Evolutionary conservation across 1,140 invertebrate genomes (phyloP).

Genomic region (Penaeus japonicus): DNA sequence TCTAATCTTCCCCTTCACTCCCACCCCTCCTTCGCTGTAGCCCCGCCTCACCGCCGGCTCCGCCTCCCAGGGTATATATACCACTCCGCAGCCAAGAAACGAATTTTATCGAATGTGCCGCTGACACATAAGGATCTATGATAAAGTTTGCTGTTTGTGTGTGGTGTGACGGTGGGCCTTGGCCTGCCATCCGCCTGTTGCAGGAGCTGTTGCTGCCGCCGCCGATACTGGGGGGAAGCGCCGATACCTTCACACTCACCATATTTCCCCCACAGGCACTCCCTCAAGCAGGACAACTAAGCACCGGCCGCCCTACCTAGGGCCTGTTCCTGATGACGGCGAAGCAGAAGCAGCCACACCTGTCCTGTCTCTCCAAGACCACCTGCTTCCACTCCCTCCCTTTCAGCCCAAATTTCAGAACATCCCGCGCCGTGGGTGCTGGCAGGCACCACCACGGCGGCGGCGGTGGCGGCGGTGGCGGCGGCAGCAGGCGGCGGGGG

Average conservation of each 20-base stretch:
- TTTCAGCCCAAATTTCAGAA: too few relatives aligned
- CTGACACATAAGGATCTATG: slow-evolving; percentile 43
- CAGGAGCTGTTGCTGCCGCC: neutral
- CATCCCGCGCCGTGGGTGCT: too few relatives aligned
- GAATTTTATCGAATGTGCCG: slow-evolving; percentile 56
- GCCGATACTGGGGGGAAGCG: neutral
- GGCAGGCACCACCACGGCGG: too few relatives aligned
- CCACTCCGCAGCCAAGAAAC: slow-evolving; percentile 34
- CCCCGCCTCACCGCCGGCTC: slow-evolving; percentile 21
- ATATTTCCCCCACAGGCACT: slow-evolving; percentile 25
- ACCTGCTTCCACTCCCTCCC: too few relatives aligned
- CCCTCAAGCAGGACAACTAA: neutral
- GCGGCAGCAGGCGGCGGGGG: too few relatives aligned
- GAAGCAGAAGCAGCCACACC: too few relatives aligned
- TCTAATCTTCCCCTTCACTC: too few relatives aligned
- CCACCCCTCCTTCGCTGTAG: neutral
- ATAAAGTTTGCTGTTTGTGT: slow-evolving; percentile 46
- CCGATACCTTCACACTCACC: neutral
- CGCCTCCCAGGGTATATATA: slow-evolving; percentile 40
- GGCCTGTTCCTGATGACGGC: too few relatives aligned
- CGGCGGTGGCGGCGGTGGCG: too few relatives aligned
- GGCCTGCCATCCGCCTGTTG: neutral
- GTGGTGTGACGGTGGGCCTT: neutral
- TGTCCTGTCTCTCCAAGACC: too few relatives aligned
- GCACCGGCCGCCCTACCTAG: too few relatives aligned